phyloP scores from a whole-genome alignment of 2,113 vertebrate genomes.

The Rhea americana region DNA sequence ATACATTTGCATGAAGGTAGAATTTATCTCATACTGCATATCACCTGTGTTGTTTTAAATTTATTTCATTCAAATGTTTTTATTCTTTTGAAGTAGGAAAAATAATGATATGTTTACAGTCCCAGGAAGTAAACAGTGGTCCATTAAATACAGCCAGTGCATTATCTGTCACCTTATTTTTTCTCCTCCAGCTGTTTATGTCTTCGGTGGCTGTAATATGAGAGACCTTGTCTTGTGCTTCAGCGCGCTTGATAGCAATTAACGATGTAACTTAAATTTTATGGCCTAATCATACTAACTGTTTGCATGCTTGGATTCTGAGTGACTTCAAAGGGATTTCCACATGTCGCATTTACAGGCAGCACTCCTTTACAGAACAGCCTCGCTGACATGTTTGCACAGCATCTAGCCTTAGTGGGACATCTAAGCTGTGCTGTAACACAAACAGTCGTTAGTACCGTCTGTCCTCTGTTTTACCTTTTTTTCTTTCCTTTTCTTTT shows the following conservation, averaged over 20 bases:
- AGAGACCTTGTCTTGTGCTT: background rate
- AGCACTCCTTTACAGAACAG: constrained; percentile 18
- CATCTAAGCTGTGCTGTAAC: background rate
- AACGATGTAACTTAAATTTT: background rate
- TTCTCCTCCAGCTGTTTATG: background rate
- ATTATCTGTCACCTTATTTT: background rate
- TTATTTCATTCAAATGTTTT: constrained; percentile 4
- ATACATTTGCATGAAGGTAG: background rate
- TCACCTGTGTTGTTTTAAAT: constrained; percentile 25
- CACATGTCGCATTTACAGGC: constrained; percentile 1
- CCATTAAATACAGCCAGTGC: background rate
- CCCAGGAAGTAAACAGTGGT: background rate
- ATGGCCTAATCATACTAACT: background rate
- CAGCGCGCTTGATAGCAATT: background rate
- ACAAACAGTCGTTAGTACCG: constrained; percentile 14
- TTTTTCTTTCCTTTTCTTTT: background rate
- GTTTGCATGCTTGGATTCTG: background rate
- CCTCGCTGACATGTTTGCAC: constrained; percentile 24
- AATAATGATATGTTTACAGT: constrained; percentile 26
- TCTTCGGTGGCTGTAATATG: background rate
- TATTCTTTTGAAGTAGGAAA: constrained; percentile 35
- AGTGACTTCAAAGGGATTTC: constrained; percentile 53
- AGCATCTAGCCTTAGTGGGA: background rate
- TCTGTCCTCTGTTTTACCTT: background rate
- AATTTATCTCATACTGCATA: background rate